Evolutionary conservation across 1,140 invertebrate genomes (phyloP), one percentile per base, ranked within the genome.

Genomic region (Leptinotarsa texana): DNA sequence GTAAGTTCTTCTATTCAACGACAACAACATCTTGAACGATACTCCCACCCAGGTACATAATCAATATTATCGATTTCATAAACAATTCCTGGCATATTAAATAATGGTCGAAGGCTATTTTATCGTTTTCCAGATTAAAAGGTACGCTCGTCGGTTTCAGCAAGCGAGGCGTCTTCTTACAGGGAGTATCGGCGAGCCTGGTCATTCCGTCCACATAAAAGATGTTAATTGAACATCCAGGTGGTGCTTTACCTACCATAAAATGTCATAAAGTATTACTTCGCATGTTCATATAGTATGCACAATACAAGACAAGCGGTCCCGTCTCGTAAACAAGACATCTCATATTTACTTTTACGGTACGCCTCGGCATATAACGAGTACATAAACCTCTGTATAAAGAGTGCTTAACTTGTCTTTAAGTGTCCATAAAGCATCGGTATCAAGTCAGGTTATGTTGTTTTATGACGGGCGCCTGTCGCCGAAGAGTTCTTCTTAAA

Each of bases 291-390:
- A 81, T 82, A 82, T 79, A 80, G 77, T 80, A 82, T 79, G 77
- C 76, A 79, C 78, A 80, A 82, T 80, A 82, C 80, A 82, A 82
- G 81, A 81, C 81, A 76, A 75, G 63, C 62, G 27, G 74, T 62
- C 74, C 78, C 69, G 81, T 82, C 81, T 73, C 80, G 78, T 82
- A 82, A 82, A 82, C 80, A 82, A 82, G 80, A 80, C 81, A 76
- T 80, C 81, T 78, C 73, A 74, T 73, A 66, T 74, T 72, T 73
- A 77, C 81, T 81, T 82, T 82, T 82, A 80, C 69, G 75, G 74
- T 79, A 75, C 74, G 75, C 74, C 80, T 77, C 76, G 75, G 79
- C 74, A 76, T 77, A 42, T 42, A 73, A 74, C 74, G 69, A 77
- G 75, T 80, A 78, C 77, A 80, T 74, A 74, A 77, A 77, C 76